phyloP scores from a whole-genome alignment of 2,113 vertebrate genomes.

The Agapornis roseicollis region DNA sequence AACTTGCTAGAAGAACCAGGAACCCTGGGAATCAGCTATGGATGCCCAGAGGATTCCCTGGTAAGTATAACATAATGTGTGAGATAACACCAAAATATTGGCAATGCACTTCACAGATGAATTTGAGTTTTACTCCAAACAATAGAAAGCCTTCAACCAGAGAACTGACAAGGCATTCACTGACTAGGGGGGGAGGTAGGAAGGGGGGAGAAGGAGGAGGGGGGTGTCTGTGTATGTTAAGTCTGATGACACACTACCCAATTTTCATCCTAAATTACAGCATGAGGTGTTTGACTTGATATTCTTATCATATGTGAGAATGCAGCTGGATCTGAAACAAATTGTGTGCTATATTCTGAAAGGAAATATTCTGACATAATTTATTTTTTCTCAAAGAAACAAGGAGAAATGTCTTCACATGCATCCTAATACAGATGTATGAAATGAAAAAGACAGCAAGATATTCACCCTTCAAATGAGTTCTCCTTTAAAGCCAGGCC shows the following conservation, averaged over 20 bases:
- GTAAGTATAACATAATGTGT: slow-evolving; percentile 73
- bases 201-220: too few relatives aligned
- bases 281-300: not conserved
- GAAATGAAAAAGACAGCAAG: not conserved
- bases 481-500: not conserved
- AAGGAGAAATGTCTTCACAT: not conserved
- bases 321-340: not conserved
- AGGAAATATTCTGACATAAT: not conserved
- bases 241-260: not conserved
- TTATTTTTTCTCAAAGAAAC: not conserved
- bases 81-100: not conserved
- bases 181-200: not conserved
- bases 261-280: not conserved
- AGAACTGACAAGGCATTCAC: not conserved
- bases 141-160: not conserved
- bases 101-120: not conserved
- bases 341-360: not conserved
- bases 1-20: slow-evolving; percentile 93
- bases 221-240: not conserved
- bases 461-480: not conserved
- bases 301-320: not conserved
- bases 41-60: slow-evolving; percentile 94
- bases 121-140: not conserved
- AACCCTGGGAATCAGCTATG: slow-evolving; percentile 93
- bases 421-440: not conserved